These are phyloP conservation scores for Helicolenus hilgendorfi DNA, from an alignment of 2,797 vertebrate species.

Conservation along the genomic window DNA sequence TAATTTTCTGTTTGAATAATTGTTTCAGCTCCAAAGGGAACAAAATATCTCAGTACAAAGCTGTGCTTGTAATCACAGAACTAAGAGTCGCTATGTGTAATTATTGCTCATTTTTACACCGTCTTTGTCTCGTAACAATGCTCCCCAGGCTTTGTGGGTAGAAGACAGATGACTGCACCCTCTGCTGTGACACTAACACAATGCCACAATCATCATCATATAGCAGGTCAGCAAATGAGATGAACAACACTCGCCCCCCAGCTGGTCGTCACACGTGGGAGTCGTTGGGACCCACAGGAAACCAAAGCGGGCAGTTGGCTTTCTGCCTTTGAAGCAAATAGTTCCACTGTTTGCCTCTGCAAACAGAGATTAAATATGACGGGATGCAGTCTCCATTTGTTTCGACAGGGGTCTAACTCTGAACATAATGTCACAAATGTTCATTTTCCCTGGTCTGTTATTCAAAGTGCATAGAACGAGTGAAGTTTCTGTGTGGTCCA, in stretches of 20 bases:
- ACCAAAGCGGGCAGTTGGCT: neutral
- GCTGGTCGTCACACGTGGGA: neutral
- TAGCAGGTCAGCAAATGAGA: neutral
- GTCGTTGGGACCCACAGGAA: neutral
- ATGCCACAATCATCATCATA: constrained; percentile 19
- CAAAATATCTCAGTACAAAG: neutral
- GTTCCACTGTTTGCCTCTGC: neutral
- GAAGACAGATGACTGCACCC: constrained; percentile 28
- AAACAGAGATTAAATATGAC: neutral
- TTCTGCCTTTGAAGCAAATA: neutral
- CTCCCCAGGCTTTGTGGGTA: neutral
- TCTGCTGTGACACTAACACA: constrained; percentile 30
- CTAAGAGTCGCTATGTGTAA: neutral
- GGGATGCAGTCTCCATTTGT: neutral
- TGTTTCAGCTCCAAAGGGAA: neutral
- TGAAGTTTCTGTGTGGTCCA: neutral
- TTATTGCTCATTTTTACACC: neutral
- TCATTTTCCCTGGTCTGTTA: neutral
- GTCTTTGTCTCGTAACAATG: constrained; percentile 14
- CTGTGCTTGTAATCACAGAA: neutral
- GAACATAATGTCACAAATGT: neutral
- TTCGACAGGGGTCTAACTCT: neutral
- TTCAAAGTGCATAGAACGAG: neutral
- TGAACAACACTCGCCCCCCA: constrained; percentile 5
- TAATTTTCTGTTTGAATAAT: neutral